These are phyloP conservation scores for Copidosoma floridanum DNA, from an alignment of 1,140 invertebrate genomes.

Conservation along the genomic window DNA sequence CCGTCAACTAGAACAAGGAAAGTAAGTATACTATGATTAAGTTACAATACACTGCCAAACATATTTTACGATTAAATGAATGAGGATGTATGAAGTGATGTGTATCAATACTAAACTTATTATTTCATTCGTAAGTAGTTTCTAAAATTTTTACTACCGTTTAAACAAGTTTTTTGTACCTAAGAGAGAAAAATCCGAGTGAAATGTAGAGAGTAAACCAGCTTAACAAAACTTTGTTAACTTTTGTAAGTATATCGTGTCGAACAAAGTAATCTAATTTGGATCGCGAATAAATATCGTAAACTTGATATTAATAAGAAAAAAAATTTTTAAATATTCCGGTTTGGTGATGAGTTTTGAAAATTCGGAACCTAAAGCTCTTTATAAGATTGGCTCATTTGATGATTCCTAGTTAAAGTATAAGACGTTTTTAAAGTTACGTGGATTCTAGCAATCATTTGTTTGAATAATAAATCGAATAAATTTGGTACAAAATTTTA, in stretches of 20 bases:
- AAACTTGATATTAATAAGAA: conserved; percentile 13
- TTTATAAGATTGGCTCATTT: neutral
- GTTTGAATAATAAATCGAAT: conserved; percentile 1
- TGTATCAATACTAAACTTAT: too few species aligned
- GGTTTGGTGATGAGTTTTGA: neutral
- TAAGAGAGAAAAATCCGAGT: neutral
- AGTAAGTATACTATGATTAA: too few species aligned
- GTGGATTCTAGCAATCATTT: conserved; percentile 10
- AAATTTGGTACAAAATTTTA: too few species aligned
- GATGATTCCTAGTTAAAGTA: conserved; percentile 16
- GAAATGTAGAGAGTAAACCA: conserved; percentile 11
- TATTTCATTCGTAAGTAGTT: too few species aligned
- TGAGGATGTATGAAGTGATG: too few species aligned
- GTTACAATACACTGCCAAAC: too few species aligned
- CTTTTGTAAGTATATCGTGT: conserved; percentile 2
- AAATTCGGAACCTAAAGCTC: neutral
- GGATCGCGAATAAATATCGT: conserved; percentile 9
- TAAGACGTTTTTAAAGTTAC: conserved; percentile 6
- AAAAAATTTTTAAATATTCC: conserved; percentile 11
- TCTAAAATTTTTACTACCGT: conserved; percentile 5
- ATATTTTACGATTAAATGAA: too few species aligned
- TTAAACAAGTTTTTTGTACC: conserved; percentile 11
- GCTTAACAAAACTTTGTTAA: conserved; percentile 18
- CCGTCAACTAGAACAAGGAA: too few species aligned
- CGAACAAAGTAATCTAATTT: conserved; percentile 26